Evolutionary conservation across 1,140 invertebrate species (phyloP), one percentile per base, ranked within the genome.

Genomic region (Druon quercuslanigerum): DNA sequence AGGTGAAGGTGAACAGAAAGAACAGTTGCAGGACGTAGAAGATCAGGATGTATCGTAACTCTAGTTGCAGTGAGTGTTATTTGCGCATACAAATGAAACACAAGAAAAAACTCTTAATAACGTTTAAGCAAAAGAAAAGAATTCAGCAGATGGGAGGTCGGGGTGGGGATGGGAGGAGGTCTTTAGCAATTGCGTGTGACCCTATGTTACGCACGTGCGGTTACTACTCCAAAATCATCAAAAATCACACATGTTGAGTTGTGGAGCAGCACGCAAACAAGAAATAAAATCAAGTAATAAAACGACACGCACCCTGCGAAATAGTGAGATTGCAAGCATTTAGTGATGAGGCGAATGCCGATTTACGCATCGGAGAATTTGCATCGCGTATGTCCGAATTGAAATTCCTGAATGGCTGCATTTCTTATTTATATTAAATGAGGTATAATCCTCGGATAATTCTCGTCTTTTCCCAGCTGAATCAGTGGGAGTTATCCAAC

Each of bases 31-130:
- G 91, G 97, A 98, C 92, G 96, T 95, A 86, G 97, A 98, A 92
- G 96, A 97, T 92, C 96, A 98, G 92, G 96, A 97, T 92, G 96
- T 97, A 91, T 97, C 96, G 95, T 97, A 97, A 97, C 91, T 92
- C 85, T 90, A 90, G 87, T 87, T 89, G 87, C 87, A 91, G 90
- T 91, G 90, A 91, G 90, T 92, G 90, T 91, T 90, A 88, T 87
- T 88, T 89, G 87, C 88, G 90, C 86, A 92, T 90, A 89, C 85
- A 89, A 90, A 90, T 88, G 87, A 90, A 83, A 89, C 87, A 90
- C 87, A 88, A 89, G 85, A 88, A 86, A 87, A 90, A 91, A 91
- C 88, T 90, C 86, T 91, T 91, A 91, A 90, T 90, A 91, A 91
- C 86, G 88, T 86, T 86, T 91, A 91, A 90, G 89, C 88, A 91